phyloP scores from a whole-genome alignment of 2,888 invertebrate species.

The Apodemia duryi region DNA sequence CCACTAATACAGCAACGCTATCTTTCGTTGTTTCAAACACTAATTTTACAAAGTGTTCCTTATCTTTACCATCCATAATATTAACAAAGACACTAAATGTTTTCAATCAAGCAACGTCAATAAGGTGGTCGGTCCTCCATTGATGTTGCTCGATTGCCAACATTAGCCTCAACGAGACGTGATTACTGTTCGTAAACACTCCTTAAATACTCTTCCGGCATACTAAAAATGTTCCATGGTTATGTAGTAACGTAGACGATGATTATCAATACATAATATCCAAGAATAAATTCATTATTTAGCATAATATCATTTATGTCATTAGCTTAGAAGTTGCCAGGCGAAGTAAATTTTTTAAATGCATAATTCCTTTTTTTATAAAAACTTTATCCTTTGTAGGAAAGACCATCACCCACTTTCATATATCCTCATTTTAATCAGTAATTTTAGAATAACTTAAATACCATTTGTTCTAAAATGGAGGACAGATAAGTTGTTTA shows the following conservation, averaged over 20 bases:
- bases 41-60: too few species aligned
- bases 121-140: neutral
- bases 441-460: too few species aligned
- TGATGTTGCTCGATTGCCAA: neutral
- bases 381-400: too few species aligned
- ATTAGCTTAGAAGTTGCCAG: neutral
- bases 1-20: too few species aligned
- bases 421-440: too few species aligned
- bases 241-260: neutral
- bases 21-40: too few species aligned
- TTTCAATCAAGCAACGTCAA: conserved; percentile 4
- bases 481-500: too few species aligned
- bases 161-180: neutral
- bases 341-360: neutral
- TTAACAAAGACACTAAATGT: neutral
- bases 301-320: too few species aligned
- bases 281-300: neutral
- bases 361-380: too few species aligned
- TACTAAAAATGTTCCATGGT: neutral
- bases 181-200: neutral
- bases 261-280: neutral
- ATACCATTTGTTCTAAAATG: too few species aligned
- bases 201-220: neutral
- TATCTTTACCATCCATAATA: neutral
- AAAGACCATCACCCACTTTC: too few species aligned